Evolutionary conservation across 2,888 invertebrate genomes (phyloP).

Genomic region (Xestia sexstrigata): DNA sequence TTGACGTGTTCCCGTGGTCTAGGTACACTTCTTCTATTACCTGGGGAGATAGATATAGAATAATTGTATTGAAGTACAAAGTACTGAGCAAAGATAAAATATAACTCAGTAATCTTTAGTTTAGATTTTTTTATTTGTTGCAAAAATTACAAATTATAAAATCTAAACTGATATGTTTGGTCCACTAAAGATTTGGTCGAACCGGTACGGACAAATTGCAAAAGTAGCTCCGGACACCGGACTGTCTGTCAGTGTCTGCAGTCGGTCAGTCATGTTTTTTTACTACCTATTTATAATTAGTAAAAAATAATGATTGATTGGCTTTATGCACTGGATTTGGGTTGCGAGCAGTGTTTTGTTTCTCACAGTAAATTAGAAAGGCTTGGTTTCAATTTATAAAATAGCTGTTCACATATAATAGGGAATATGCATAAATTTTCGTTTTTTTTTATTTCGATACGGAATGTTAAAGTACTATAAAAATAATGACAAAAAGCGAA

Average conservation of each 20-base stretch:
- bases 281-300: background rate
- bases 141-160: background rate
- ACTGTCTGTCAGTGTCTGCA: background rate
- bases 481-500: too few relatives aligned
- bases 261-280: background rate
- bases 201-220: background rate
- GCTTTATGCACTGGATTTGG: background rate
- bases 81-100: background rate
- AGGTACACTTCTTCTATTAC: conserved; percentile 99
- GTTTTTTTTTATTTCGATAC: too few relatives aligned
- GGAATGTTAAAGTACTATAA: too few relatives aligned
- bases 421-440: too few relatives aligned
- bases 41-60: conserved; percentile 83
- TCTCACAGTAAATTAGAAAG: background rate
- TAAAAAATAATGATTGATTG: background rate
- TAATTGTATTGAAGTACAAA: background rate
- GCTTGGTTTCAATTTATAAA: background rate
- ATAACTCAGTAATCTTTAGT: background rate
- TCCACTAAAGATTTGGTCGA: background rate
- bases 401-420: background rate
- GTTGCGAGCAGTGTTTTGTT: background rate
- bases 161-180: background rate
- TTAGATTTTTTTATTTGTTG: background rate
- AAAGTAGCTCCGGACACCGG: background rate
- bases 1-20: conserved; percentile 97